A percentile compares a stretch with the other conserved stretches of the same genome.
These are phyloP conservation scores for Atta colombica DNA, from an alignment of 1,140 invertebrate species.

Conservation along the genomic window DNA sequence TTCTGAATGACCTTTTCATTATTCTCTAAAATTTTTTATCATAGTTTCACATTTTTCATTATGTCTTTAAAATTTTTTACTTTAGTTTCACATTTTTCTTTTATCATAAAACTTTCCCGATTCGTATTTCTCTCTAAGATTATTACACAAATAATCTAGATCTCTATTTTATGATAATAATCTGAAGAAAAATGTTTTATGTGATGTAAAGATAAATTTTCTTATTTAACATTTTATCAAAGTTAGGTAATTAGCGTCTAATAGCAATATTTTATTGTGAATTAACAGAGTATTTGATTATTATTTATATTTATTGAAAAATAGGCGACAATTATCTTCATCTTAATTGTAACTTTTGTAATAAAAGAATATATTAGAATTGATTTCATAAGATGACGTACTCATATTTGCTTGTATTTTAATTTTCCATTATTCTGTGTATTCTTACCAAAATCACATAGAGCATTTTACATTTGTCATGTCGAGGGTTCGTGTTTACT, in stretches of 20 bases:
- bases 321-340: not conserved
- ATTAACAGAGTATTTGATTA: not conserved
- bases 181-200: not conserved
- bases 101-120: not conserved
- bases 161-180: not conserved
- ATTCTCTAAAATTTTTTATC: not conserved
- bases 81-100: not conserved
- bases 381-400: not conserved
- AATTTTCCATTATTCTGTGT: not conserved
- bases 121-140: not conserved
- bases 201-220: not conserved
- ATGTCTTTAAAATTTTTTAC: not conserved
- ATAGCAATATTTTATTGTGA: not conserved
- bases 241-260: not conserved
- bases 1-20: not conserved
- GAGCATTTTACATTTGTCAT: not conserved
- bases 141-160: not conserved
- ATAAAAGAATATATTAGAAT: not conserved
- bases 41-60: not conserved
- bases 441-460: not conserved
- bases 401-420: not conserved
- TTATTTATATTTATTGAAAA: conserved; percentile 3
- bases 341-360: not conserved
- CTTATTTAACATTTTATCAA: not conserved
- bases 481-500: conserved; percentile 16